These are phyloP conservation scores for Charanyca ferruginea DNA, from an alignment of 2,888 invertebrate species.

Conservation along the genomic window DNA sequence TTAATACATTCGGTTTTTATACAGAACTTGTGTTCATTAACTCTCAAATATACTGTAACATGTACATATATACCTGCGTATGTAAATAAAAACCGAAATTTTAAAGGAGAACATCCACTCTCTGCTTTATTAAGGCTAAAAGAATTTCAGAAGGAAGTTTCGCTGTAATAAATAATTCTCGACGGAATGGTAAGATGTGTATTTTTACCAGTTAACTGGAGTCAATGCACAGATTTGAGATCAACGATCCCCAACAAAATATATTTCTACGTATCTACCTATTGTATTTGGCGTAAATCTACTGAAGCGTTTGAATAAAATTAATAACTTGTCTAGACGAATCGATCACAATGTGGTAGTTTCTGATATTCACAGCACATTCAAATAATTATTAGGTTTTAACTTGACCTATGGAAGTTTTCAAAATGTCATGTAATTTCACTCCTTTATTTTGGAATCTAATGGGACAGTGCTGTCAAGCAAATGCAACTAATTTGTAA, in stretches of 20 bases:
- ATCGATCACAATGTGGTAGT: conserved; percentile 59
- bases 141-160: conserved; percentile 43
- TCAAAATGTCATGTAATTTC: neutral
- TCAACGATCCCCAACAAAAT: conserved; percentile 62
- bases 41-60: conserved; percentile 23
- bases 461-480: conserved; percentile 23
- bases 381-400: conserved; percentile 21
- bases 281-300: no score
- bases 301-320: conserved; percentile 52
- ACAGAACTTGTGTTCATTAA: conserved; percentile 21
- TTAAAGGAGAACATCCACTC: conserved; percentile 45
- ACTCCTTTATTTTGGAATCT: neutral
- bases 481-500: conserved; percentile 47
- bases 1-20: conserved; percentile 15
- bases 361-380: conserved; percentile 28
- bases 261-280: conserved; percentile 32
- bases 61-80: conserved; percentile 17
- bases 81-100: conserved; percentile 28
- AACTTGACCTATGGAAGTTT: neutral
- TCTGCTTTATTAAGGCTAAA: conserved; percentile 44
- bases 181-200: conserved; percentile 31
- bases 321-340: conserved; percentile 70
- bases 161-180: conserved; percentile 51
- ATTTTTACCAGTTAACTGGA: conserved; percentile 36
- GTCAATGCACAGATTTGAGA: conserved; percentile 59